Conservation (phyloP, 1,140 invertebrate species). For the Drosophila quadrilineata region DNA sequence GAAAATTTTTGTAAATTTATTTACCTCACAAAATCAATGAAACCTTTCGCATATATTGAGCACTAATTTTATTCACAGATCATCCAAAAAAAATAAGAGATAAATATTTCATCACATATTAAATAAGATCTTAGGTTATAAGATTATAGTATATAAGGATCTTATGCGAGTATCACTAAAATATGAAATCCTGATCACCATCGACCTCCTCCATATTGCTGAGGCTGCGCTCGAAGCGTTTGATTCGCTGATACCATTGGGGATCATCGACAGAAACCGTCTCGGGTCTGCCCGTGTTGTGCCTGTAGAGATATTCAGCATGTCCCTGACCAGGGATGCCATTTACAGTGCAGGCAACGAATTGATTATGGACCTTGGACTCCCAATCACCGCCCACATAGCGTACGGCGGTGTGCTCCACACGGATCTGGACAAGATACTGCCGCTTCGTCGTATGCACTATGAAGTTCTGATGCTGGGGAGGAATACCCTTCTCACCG, state of each 20-base stretch:
- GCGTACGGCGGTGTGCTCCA: conserved; percentile 51
- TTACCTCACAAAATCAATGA: too few relatives aligned
- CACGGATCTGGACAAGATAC: conserved; percentile 69
- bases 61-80: neutral
- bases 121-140: neutral
- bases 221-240: conserved; percentile 55
- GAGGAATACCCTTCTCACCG: conserved; percentile 67
- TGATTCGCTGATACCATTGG: conserved; percentile 71
- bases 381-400: conserved; percentile 74
- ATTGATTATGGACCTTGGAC: conserved; percentile 76
- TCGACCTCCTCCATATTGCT: conserved; percentile 42
- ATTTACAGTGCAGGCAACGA: conserved; percentile 71
- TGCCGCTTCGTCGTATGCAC: conserved; percentile 48
- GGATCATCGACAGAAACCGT: conserved; percentile 50
- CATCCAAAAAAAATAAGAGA: neutral
- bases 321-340: conserved; percentile 66
- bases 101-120: conserved; percentile 4
- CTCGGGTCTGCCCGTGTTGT: conserved; percentile 56
- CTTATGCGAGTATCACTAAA: too few relatives aligned
- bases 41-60: too few relatives aligned
- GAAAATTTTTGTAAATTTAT: too few relatives aligned
- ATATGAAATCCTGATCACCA: conserved; percentile 51
- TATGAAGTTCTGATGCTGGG: conserved; percentile 73
- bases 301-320: conserved; percentile 68
- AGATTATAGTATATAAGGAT: too few relatives aligned